Evolutionary conservation across 64 coral and sea anemone species (phyloP), one percentile per base, ranked within the genome.

Genomic region (Montipora sp.): DNA sequence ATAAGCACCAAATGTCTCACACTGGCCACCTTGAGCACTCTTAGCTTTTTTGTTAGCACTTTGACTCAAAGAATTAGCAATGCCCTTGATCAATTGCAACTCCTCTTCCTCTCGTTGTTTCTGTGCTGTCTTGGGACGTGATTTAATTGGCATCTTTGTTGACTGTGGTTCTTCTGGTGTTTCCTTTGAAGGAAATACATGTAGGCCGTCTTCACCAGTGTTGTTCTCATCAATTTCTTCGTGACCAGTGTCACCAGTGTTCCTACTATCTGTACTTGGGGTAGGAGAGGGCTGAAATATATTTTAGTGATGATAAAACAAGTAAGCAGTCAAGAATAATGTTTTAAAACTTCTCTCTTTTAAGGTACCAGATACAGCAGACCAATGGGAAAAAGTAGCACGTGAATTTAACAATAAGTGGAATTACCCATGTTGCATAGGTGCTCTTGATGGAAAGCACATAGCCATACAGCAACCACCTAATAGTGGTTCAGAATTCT

Each of bases 1-100:
- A 73, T 87, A 87, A 65, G 23, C 72, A 87, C 66, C 65, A 87
- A 87, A 87, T 73, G 63, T 87, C 83, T 87, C 83, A 87, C 65
- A 73, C 66, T 87, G 83, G 83, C 83, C 83, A 87, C 73, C 83
- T 12, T 73, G 23, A 71, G 3, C 67, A 71, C 67, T 71, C 67
- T 71, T 71, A 3, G 18, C 20, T 23, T 71, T 71, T 71, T 71
- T 71, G 20, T 3, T 71, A 8, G 67, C 67, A 71, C 21, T 71
- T 71, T 71, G 19, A 87, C 65, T 87, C 65, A 49, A 65, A 47
- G 83, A 87, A 87, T 87, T 87, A 73, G 83, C 85, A 75, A 88
- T 75, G 3, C 73, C 73, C 24, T 75, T 84, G 11, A 84, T 61
- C 82, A 84, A 45, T 44, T 46, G 82, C 21, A 84, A 68, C 58